phyloP scores from a whole-genome alignment of 2,888 invertebrate species.

The Heliconius cydno region DNA sequence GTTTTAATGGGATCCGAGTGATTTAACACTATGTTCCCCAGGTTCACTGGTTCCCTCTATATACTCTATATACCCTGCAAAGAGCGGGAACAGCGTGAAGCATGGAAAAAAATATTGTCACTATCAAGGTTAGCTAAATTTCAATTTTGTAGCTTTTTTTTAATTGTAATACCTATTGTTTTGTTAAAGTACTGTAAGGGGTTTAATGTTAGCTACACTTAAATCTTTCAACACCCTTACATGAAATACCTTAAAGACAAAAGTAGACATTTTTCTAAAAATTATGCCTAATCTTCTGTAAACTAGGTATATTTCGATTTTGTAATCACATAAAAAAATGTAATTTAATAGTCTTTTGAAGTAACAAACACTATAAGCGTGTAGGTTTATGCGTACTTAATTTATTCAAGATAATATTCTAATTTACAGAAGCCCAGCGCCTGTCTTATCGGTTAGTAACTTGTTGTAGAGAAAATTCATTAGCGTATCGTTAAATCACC shows the following conservation, averaged over 20 bases:
- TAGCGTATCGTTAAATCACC: constrained; percentile 59
- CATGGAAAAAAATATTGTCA: background rate
- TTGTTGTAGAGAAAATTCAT: constrained; percentile 61
- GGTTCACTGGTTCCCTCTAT: too few relatives aligned
- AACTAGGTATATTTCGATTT: background rate
- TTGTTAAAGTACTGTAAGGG: too few relatives aligned
- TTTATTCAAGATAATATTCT: constrained; percentile 23
- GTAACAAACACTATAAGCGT: background rate
- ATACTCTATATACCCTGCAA: too few relatives aligned
- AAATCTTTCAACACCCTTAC: too few relatives aligned
- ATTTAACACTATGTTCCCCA: too few relatives aligned
- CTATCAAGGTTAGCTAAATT: background rate
- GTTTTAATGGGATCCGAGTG: too few relatives aligned
- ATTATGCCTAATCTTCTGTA: too few relatives aligned
- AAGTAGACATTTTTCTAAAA: too few relatives aligned
- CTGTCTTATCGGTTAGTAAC: constrained; percentile 48
- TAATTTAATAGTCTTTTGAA: background rate
- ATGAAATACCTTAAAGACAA: too few relatives aligned
- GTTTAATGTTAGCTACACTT: too few relatives aligned
- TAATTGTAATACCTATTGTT: background rate
- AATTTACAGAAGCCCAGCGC: constrained; percentile 25
- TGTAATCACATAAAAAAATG: background rate
- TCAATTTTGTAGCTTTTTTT: background rate
- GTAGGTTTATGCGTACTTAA: background rate
- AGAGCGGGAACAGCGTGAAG: too few relatives aligned